Conservation (phyloP, 2,797 vertebrate species). For the Ciconia nigra region DNA sequence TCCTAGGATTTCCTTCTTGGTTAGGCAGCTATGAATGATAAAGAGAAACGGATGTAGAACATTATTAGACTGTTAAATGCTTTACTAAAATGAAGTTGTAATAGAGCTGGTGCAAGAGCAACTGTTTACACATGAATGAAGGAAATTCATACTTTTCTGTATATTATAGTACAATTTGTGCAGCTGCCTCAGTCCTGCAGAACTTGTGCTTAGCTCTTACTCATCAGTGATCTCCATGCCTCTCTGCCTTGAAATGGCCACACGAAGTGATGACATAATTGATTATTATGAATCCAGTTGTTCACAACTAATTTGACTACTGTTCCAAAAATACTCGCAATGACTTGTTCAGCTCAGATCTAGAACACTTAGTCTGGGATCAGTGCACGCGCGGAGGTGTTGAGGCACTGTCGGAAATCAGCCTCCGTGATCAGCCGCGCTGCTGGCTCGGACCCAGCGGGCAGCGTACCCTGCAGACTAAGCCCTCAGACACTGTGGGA, state of each 20-base stretch:
- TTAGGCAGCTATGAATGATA: neutral
- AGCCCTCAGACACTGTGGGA: neutral
- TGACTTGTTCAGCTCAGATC: neutral
- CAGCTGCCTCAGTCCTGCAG: neutral
- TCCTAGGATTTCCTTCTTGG: neutral
- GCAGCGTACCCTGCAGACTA: neutral
- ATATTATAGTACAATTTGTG: neutral
- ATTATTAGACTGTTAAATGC: neutral
- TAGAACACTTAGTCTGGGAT: neutral
- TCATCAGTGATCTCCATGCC: neutral
- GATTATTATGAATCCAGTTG: accelerated
- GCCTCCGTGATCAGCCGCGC: too few relatives aligned
- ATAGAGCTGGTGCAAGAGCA: neutral
- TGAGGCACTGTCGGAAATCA: neutral
- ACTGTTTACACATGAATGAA: neutral
- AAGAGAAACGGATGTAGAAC: neutral
- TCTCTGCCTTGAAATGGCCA: neutral
- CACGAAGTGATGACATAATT: accelerated
- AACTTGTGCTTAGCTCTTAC: neutral
- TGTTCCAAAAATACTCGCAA: neutral
- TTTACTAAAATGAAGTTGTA: neutral
- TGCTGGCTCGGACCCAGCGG: neutral
- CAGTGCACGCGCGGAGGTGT: accelerated
- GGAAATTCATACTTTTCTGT: neutral
- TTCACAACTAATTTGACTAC: neutral